phyloP scores from a whole-genome alignment of 2,113 vertebrate genomes.

The Damaliscus lunatus region DNA sequence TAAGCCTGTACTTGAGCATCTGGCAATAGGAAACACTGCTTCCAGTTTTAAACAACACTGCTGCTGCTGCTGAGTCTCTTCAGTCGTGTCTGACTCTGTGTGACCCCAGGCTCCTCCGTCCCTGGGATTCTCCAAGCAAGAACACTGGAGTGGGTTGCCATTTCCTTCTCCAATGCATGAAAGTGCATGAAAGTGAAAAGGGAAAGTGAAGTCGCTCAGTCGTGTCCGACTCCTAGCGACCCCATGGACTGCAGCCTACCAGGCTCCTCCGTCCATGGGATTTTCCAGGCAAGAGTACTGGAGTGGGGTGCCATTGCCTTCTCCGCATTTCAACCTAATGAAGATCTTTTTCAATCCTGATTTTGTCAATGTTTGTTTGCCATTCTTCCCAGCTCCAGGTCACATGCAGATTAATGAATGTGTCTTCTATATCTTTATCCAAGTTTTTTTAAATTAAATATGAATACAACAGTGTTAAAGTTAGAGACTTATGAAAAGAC shows the following conservation, averaged over 20 bases:
- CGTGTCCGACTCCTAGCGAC: too few relatives aligned
- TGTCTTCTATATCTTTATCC: slow-evolving; percentile 28
- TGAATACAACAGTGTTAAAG: slow-evolving; percentile 19
- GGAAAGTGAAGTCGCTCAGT: too few relatives aligned
- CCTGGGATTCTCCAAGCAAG: too few relatives aligned
- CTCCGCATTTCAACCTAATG: neutral
- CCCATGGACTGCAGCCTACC: too few relatives aligned
- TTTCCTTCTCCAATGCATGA: too few relatives aligned
- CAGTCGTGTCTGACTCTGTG: too few relatives aligned
- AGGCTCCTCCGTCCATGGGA: neutral
- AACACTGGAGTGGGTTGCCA: too few relatives aligned
- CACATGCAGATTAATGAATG: slow-evolving; percentile 17
- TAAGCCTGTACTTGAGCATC: neutral
- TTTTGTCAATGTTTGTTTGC: slow-evolving; percentile 15
- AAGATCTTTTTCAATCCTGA: neutral
- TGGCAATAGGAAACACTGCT: neutral
- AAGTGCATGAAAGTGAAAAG: too few relatives aligned
- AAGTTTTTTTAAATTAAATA: slow-evolving; percentile 44
- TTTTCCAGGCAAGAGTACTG: neutral
- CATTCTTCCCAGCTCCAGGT: neutral
- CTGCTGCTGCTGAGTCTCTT: neutral
- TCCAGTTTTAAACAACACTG: neutral
- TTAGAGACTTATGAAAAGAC: slow-evolving; percentile 23
- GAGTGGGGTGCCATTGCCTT: neutral
- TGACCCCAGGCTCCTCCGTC: too few relatives aligned